Base-by-base conservation (phyloP, 2,113 vertebrate species). In the Psilopsiagon aurifrons region DNA sequence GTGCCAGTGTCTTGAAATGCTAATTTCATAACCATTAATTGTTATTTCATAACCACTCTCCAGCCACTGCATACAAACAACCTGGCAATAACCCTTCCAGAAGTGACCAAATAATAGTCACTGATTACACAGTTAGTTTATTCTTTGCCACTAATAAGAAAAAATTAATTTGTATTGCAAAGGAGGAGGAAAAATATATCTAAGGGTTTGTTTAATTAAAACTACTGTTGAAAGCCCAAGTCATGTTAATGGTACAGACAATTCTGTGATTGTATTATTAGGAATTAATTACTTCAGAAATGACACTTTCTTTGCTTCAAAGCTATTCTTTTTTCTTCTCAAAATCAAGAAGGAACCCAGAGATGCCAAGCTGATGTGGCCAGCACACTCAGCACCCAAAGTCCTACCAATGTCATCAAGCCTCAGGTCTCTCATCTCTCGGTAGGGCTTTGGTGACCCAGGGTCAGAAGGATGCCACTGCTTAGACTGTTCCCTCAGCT, bases 191-290 rank as follows among this genome's bases (percentile, higher is more conserved):
- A 84, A 88, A 92, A 74, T 88, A 24, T 59, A 90, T 75, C 68
- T 93, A 94, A 95, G 85, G 78, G 94, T 91, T 92, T 94, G 70
- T 96, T 96, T 95, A 97, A 96, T 95, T 97, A 96, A 92, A 91
- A 57, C 35, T 24, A 94, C 82, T 95, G 95, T 77, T 95, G 95
- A 93, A 95, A 88, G 44, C 2, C 33, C 43, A 95, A 96, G 94
- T 93, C 95, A 96, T 89, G 94, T 82, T 87, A 88, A 96, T 86
- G 67, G n/a, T 86, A 91, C 73, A 95, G 88, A 94, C 96, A 97
- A 95, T 87, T 51, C 77, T 49, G 35, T 23, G 8, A 67, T 86
- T 92, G 86, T 83, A 87, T 95, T 95, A 97, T 96, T 96, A 97
- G 94, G 86, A 92, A 95, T 73, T 96, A 94, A 96, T 95, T 93